phyloP scores from a whole-genome alignment of 2,113 vertebrate genomes.

The Cyprinodon brontotheroides region DNA sequence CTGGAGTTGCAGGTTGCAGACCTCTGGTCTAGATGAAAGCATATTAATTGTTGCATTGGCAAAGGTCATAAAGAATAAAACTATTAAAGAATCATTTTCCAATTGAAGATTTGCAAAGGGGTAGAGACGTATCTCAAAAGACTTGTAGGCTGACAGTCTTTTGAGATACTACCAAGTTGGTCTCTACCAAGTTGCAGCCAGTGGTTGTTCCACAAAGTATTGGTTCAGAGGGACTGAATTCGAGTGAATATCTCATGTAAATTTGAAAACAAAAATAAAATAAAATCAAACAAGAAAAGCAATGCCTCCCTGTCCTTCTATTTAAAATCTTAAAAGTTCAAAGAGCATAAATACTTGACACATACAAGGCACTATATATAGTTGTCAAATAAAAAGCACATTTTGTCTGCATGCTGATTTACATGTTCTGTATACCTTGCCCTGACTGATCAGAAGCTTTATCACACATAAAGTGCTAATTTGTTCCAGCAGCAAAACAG shows the following conservation, averaged over 20 bases:
- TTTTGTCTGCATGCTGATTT: conserved; percentile 38
- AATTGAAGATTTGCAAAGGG: neutral
- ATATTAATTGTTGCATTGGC: neutral
- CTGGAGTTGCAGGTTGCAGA: too few species aligned
- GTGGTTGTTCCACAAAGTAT: neutral
- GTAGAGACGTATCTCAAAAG: neutral
- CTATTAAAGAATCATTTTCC: neutral
- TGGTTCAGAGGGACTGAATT: too few species aligned
- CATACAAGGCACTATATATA: neutral
- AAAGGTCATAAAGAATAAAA: too few species aligned
- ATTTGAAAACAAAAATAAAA: neutral
- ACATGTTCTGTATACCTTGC: conserved; percentile 26
- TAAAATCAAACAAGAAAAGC: neutral
- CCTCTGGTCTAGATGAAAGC: neutral
- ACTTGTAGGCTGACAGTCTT: neutral
- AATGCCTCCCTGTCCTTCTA: neutral
- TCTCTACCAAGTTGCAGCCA: neutral
- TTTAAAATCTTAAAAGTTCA: neutral
- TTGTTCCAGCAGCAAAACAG: conserved; percentile 58
- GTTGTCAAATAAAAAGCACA: neutral
- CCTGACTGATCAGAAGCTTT: conserved; percentile 45
- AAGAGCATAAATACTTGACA: neutral
- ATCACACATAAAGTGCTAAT: conserved; percentile 70
- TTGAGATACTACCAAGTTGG: too few species aligned
- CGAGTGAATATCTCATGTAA: neutral